phyloP scores from a whole-genome alignment of 30 jellyfish, hydroid and myxozoan genomes.

The Phacellophora camtschatica region DNA sequence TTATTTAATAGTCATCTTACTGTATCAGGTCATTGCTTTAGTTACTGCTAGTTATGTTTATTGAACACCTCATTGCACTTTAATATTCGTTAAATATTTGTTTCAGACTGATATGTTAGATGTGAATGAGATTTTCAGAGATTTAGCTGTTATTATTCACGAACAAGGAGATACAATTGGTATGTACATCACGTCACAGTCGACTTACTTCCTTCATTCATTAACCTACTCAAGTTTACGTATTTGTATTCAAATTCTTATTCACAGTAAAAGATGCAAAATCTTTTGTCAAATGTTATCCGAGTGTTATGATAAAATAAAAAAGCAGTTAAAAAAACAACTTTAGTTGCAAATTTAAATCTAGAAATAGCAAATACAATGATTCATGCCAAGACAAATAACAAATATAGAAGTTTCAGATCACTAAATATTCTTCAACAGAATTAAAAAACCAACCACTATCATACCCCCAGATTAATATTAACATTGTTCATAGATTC shows the following conservation, averaged over 20 bases:
- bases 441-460: no score
- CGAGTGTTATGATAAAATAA: neutral
- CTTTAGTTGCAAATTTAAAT: neutral
- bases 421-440: no score
- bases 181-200: no score
- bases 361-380: neutral
- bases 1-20: no score
- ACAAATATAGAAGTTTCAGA: no score
- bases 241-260: no score
- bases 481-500: slow-evolving; percentile 40
- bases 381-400: no score
- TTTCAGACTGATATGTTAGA: slow-evolving; percentile 89
- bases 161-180: slow-evolving; percentile 96
- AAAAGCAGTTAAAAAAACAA: neutral
- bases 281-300: neutral
- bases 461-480: no score
- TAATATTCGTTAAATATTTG: neutral
- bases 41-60: no score
- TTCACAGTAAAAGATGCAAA: no score
- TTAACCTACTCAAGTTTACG: neutral
- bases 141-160: slow-evolving; percentile 88
- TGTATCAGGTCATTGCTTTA: no score
- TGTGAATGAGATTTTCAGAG: slow-evolving; percentile 93
- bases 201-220: neutral
- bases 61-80: neutral